Percentiles rank a stretch among this genome's conserved stretches.
These are phyloP conservation scores for Plagodis pulveraria DNA, from an alignment of 2,888 invertebrate species.

Conservation along the genomic window DNA sequence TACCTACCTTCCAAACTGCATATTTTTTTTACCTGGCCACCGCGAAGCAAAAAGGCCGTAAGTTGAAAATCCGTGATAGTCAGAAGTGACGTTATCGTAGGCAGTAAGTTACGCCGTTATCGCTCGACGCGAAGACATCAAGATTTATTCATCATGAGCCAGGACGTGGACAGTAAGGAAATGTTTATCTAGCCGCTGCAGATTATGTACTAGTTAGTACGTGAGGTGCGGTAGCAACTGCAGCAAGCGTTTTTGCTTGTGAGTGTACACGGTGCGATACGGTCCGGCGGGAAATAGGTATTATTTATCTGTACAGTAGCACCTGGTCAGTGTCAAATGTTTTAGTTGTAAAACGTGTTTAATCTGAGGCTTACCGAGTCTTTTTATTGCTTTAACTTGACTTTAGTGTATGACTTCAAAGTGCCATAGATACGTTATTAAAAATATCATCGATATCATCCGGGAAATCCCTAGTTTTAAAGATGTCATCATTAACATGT, in stretches of 20 bases:
- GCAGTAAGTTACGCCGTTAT: slow-evolving; percentile 55
- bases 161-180: slow-evolving; percentile 65
- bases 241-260: slow-evolving; percentile 34
- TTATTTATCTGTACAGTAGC: slow-evolving; percentile 7
- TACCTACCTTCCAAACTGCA: slow-evolving; percentile 5
- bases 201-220: not conserved
- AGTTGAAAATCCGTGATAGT: slow-evolving; percentile 47
- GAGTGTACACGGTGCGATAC: slow-evolving; percentile 40
- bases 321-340: slow-evolving; percentile 17
- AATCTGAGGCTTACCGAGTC: not conserved
- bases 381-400: not conserved
- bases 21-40: slow-evolving; percentile 12
- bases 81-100: slow-evolving; percentile 51
- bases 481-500: no score
- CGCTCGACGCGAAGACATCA: slow-evolving; percentile 62
- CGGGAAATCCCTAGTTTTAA: no score
- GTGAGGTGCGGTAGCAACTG: slow-evolving; percentile 48
- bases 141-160: slow-evolving; percentile 73
- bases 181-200: slow-evolving; percentile 63
- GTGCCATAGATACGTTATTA: no score
- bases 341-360: not conserved
- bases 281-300: slow-evolving; percentile 1
- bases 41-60: slow-evolving; percentile 24
- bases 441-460: no score
- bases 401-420: no score